These are phyloP conservation scores for Drosophila tanythrix DNA, from an alignment of 2,888 invertebrate genomes.

Conservation along the genomic window DNA sequence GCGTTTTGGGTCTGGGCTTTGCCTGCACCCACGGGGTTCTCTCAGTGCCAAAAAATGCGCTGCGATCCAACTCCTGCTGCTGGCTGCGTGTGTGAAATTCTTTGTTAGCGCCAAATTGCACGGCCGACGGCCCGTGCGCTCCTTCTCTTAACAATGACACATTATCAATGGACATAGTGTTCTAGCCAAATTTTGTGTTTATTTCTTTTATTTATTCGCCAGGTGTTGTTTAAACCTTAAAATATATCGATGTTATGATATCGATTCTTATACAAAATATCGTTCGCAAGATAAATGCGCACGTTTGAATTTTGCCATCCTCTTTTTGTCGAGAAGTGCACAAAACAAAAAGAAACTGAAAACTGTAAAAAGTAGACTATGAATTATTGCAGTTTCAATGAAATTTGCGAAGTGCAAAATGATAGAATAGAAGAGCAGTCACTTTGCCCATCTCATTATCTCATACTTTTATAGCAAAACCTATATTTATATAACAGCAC, in stretches of 20 bases:
- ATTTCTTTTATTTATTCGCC: conserved; percentile 4
- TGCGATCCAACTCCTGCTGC: conserved; percentile 60
- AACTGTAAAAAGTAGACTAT: background rate
- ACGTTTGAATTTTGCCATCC: background rate
- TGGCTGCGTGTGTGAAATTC: conserved; percentile 67
- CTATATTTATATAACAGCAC: conserved; percentile 33
- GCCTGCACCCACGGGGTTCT: conserved; percentile 56
- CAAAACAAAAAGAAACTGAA: background rate
- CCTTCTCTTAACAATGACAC: conserved; percentile 17
- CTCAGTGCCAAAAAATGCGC: conserved; percentile 63
- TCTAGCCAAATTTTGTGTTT: background rate
- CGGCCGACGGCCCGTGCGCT: conserved; percentile 42
- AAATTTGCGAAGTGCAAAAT: background rate
- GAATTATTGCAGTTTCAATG: background rate
- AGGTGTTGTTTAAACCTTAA: conserved; percentile 31
- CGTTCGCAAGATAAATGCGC: background rate
- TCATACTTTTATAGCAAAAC: conserved; percentile 14
- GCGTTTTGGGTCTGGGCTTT: conserved; percentile 20
- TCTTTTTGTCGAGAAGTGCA: background rate
- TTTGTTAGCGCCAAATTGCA: conserved; percentile 67
- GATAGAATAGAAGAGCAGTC: background rate
- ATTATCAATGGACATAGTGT: conserved; percentile 53
- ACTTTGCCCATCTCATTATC: too few relatives aligned
- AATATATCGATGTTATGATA: conserved; percentile 26
- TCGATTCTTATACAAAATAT: conserved; percentile 19